Base-by-base conservation (phyloP, 2,888 invertebrate species). In the Entomobrya multifasciata region DNA sequence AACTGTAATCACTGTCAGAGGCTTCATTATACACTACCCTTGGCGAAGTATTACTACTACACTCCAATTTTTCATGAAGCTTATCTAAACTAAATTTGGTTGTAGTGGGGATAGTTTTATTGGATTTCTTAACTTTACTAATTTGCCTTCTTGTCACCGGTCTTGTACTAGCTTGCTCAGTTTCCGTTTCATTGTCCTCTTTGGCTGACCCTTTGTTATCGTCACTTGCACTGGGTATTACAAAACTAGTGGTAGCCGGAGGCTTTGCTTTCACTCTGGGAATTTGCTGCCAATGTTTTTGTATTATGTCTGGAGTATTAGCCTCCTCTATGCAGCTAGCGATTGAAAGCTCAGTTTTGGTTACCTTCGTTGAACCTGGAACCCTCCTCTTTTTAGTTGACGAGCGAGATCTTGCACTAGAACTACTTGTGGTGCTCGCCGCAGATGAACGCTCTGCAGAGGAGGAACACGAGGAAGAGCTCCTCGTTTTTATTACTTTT, bases 21-120 rank as follows among this genome's bases (percentile, higher is more conserved):
- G 87, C 87, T 11, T 87, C 87, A 72, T 87, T 87, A 27, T 87
- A 87, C n/a, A 87, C 57, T 8, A 87, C 74, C 8, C 87, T 25
- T 15, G 87, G 87, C 1, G 87, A 87, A 17, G 41, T 79, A n/a
- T 49, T 67, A 74, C 86, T 87, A 36, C 87, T 70, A 13, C 85
- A 78, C 27, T 87, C 87, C 52, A 87, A 36, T 41, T 87, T 87
- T 44, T 87, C 87, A 20, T 87, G 87, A 10, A 87, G 70, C 15
- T 87, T 87, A 15, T 87, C 87, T 30, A 87, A 70, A 87, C 89
- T 91, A 70, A 91, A 91, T 47, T 88, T 83, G 52, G 91, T 91
- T 8, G 90, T 91, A 1, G 91, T 91, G 30, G 90, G 91, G 80
- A 91, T 91, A 11, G 91, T 91, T 81, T 90, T 91, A 49, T 88